Base-by-base conservation (phyloP, 2,888 invertebrate genomes). In the Scaptodrosophila latifasciaeformis region DNA sequence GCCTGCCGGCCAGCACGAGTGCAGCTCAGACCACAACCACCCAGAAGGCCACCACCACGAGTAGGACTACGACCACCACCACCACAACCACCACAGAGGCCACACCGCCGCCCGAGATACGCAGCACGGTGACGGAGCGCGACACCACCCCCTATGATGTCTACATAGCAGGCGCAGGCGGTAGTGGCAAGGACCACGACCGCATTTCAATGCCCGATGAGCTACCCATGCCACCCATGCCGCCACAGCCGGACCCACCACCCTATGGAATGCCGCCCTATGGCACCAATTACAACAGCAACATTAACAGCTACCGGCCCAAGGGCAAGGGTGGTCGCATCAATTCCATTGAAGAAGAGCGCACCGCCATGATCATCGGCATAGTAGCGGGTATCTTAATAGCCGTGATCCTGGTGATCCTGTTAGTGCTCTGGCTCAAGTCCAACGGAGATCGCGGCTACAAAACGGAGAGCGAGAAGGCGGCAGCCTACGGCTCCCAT, bases 321-420 rank as follows among this genome's bases (percentile, higher is more conserved):
- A 86, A 83, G 70, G 83, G 81, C 65, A 84, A 83, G 50, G 84
- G 87, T 55, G 88, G 89, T 57, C 85, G 90, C 59, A 90, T 91
- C 63, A 90, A 89, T 55, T 91, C 92, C 9, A 91, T 92, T 74
- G 91, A 91, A 48, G 91, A 92, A 29, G 92, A 92, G 79, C 91
- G 91, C 77, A 91, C 91, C 0, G 92, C 93, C 3, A 88, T 95
- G 77, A 92, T 95, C 54, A 93, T 95, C 53, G 93, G 94, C 65
- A 95, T 97, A 68, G 95, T 96, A 56, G 96, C 96, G 2, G 96
- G 95, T 40, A 94, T 95, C 31, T 88, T 96, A 61, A 96, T 97
- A 82, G 95, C 95, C 27, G 93, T 96, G 64, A 93, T 97, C 49
- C 89, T 97, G 63, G 92, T 97, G 63, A 93, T 97, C 50, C 90